These are phyloP conservation scores for Pseudomyrmex concolor DNA, from an alignment of 1,140 invertebrate genomes.

Conservation along the genomic window DNA sequence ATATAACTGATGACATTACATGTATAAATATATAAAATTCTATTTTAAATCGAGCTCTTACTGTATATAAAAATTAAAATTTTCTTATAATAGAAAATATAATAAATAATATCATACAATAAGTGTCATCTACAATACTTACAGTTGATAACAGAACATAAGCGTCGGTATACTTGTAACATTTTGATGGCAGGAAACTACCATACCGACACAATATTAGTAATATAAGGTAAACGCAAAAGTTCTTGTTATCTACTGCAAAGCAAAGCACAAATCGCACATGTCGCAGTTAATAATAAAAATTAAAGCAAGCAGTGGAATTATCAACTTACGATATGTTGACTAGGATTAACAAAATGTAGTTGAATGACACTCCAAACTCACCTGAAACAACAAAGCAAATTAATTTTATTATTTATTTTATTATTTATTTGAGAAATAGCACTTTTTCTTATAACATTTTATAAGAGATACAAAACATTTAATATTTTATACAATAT, in stretches of 20 bases:
- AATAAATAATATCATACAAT: not conserved
- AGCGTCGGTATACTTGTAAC: not conserved
- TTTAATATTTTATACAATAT: no score
- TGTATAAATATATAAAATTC: no score
- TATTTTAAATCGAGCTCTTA: no score
- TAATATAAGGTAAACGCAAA: not conserved
- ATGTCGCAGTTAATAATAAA: not conserved
- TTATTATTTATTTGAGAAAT: not conserved
- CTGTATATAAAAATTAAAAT: no score
- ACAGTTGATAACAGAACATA: constrained; percentile 3
- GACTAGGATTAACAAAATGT: not conserved
- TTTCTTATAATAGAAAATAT: not conserved
- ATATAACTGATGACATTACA: no score
- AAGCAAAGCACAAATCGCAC: not conserved
- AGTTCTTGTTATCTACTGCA: not conserved
- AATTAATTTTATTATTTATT: not conserved
- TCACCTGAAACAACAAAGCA: constrained; percentile 15
- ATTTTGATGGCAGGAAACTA: not conserved
- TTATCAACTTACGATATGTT: constrained; percentile 29
- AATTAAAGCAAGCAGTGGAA: not conserved
- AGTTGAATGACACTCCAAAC: constrained; percentile 34
- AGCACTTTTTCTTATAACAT: no score
- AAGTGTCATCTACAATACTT: not conserved
- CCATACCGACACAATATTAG: not conserved
- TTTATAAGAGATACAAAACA: no score